Conservation (phyloP, 2,797 vertebrate species). For the Pachyuromys duprasi region DNA sequence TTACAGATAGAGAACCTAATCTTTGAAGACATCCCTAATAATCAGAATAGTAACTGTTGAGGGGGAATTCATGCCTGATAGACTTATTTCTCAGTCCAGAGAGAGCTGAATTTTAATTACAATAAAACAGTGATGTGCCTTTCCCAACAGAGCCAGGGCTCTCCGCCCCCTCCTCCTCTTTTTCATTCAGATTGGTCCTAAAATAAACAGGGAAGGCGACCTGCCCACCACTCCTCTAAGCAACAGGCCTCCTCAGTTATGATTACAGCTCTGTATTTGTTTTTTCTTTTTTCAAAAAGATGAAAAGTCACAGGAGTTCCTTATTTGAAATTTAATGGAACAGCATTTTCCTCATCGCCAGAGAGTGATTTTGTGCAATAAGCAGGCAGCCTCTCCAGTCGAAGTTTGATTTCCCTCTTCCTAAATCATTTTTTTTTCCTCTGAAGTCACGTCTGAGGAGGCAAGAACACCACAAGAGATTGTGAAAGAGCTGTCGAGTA, state of each 20-base stretch:
- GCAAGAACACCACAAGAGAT: background rate
- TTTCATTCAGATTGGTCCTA: background rate
- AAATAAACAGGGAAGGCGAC: conserved; percentile 32
- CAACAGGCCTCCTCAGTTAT: background rate
- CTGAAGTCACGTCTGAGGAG: conserved; percentile 15
- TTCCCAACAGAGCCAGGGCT: background rate
- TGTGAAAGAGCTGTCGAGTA: background rate
- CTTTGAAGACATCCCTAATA: conserved; percentile 1
- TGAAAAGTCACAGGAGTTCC: background rate
- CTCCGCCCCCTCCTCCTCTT: accelerated
- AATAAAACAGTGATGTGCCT: background rate
- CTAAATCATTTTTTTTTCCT: background rate
- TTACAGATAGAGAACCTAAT: background rate
- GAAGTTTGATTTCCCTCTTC: conserved; percentile 19
- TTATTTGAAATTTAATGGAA: conserved; percentile 49
- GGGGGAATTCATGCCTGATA: background rate
- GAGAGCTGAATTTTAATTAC: conserved; percentile 46
- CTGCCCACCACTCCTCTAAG: background rate
- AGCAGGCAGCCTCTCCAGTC: background rate
- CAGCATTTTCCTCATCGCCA: conserved; percentile 23
- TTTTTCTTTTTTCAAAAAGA: background rate
- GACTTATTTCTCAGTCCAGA: conserved; percentile 1
- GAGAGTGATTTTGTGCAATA: background rate
- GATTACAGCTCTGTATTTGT: background rate
- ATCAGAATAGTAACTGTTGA: background rate